These are phyloP conservation scores for Genyomyrus donnyi DNA, from an alignment of 2,113 vertebrate species.

Conservation along the genomic window DNA sequence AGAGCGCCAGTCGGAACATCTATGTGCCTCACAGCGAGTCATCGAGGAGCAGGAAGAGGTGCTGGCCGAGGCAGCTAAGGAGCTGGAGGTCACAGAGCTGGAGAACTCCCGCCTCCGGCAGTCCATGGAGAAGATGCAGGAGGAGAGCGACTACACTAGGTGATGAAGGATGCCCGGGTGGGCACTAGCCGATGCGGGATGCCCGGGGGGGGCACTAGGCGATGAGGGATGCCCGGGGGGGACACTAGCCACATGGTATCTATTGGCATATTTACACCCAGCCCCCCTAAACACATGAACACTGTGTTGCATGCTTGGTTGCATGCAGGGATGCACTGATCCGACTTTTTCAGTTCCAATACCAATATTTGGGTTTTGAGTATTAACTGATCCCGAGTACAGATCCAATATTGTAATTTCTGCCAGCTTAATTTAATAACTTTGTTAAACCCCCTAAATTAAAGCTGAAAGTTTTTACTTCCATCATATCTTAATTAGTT, in stretches of 20 bases:
- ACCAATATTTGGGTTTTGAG: too few species aligned
- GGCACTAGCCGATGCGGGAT: not conserved
- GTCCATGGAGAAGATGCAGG: conserved; percentile 68
- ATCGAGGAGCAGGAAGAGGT: conserved; percentile 66
- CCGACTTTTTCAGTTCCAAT: too few species aligned
- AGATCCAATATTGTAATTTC: too few species aligned
- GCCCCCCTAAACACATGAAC: not conserved
- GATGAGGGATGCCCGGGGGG: too few species aligned
- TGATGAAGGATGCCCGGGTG: conserved; percentile 23
- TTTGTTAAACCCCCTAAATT: too few species aligned
- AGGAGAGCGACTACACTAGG: conserved; percentile 61
- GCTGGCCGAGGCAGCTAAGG: conserved; percentile 60
- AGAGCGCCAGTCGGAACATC: conserved; percentile 52
- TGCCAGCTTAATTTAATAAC: too few species aligned
- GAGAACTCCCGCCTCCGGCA: conserved; percentile 59
- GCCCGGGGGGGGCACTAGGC: too few species aligned
- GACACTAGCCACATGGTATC: not conserved
- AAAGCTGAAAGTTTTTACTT: too few species aligned
- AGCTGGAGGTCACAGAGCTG: conserved; percentile 65
- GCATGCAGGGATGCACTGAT: too few species aligned
- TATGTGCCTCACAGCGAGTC: conserved; percentile 51
- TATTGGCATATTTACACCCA: not conserved
- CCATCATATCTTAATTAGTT: too few species aligned
- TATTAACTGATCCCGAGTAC: too few species aligned
- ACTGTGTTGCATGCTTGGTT: not conserved